Base-by-base conservation (phyloP, 2,888 invertebrate species). In the Suillia variegata region DNA sequence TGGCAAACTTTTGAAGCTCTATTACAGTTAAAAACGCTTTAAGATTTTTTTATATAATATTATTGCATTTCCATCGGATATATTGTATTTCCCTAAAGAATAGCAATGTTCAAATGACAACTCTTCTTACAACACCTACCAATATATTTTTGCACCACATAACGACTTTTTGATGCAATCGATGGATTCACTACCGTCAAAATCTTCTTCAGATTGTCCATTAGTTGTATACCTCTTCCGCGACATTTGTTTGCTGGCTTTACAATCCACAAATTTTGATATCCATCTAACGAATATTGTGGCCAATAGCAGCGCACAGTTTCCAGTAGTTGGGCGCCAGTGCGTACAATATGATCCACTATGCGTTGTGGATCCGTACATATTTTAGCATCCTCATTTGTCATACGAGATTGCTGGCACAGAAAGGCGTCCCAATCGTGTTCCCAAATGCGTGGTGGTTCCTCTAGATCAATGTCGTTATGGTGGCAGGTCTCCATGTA, bases 131-230 rank as follows among this genome's bases (percentile, higher is more conserved):
- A 10, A 38, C 6, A 71, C 79, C 83, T 85, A 94, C 95, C 95
- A 70, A 97, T 94, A 79, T 97, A 97, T 83, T 97, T 97, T 80
- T 97, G 96, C 12, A 96, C 92, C 52, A 97, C 94, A 80, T 91
- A 96, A 85, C 92, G 87, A 75, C 89, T 86, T 81, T 90, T 90
- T 67, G 87, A 84, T 22, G 86, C 85, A 77, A 84, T 82, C n/a
- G 88, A 85, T 67, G 87, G 85, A 76, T 89, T 90, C n/a, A 90
- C 85, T 55, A 89, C 85, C 22, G 87, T 87, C 66, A 93, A 81
- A 57, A 97, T 94, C 71, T 94, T 93, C 69, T 93, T 92, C 24
- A 96, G 85, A 71, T 89, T 89, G 79, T 93, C 92, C 85, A 93
- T 89, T 52, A 96, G 85, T 50, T 90, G 89, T 65, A 97, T 96